phyloP scores from a whole-genome alignment of 2,888 invertebrate genomes.

The Aspidiotus destructor region DNA sequence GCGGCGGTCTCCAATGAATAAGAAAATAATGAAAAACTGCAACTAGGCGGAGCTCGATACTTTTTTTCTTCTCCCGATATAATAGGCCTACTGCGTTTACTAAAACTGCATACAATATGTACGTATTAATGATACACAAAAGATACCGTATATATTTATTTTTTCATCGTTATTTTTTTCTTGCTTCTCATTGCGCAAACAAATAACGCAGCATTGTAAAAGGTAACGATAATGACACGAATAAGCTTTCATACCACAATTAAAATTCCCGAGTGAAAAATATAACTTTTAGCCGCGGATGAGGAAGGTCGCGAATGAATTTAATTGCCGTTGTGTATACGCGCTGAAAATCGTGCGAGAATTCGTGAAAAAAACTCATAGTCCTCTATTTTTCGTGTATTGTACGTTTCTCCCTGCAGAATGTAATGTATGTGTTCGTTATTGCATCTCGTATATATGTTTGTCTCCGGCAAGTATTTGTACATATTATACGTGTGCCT shows the following conservation, averaged over 20 bases:
- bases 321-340: slow-evolving; percentile 24
- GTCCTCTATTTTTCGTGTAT: slow-evolving; percentile 14
- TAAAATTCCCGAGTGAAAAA: slow-evolving; percentile 29
- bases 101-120: no score
- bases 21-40: no score
- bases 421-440: no score
- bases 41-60: no score
- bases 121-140: no score
- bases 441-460: background rate
- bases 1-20: no score
- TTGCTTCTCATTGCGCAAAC: background rate
- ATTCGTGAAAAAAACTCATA: slow-evolving; percentile 27
- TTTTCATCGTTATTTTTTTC: slow-evolving; percentile 10
- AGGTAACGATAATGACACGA: slow-evolving; percentile 29
- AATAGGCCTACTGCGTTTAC: no score
- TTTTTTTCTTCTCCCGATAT: no score
- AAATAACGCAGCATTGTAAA: background rate
- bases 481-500: background rate
- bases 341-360: slow-evolving; percentile 29
- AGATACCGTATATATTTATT: background rate
- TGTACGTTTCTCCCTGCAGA: slow-evolving; percentile 7
- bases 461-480: background rate
- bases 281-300: slow-evolving; percentile 21
- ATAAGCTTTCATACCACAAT: slow-evolving; percentile 30
- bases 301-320: slow-evolving; percentile 20